Percentiles rank a stretch among this genome's conserved stretches.
phyloP scores from a whole-genome alignment of 2,888 invertebrate species.

The Ormyrus thymus region DNA sequence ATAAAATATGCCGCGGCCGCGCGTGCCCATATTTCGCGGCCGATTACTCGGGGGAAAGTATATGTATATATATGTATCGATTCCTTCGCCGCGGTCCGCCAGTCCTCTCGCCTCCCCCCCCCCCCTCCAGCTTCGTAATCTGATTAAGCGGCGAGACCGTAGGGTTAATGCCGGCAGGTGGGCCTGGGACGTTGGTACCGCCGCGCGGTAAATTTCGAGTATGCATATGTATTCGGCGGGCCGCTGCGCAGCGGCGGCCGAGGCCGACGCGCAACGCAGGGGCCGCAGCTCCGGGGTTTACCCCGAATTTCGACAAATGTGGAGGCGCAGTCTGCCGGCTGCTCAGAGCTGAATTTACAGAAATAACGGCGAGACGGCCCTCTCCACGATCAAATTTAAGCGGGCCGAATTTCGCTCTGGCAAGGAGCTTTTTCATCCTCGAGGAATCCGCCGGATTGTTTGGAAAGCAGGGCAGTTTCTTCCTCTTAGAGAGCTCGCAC shows the following conservation, averaged over 20 bases:
- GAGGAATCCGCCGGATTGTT: no score
- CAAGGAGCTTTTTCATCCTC: no score
- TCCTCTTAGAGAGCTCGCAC: no score
- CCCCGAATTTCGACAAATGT: no score
- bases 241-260: background rate
- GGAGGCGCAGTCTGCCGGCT: no score
- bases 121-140: slow-evolving; percentile 58
- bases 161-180: slow-evolving; percentile 25
- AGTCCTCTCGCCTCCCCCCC: background rate
- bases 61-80: slow-evolving; percentile 64
- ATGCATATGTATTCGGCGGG: background rate
- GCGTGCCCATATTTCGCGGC: slow-evolving; percentile 67
- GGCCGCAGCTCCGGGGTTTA: no score
- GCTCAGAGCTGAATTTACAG: no score
- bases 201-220: slow-evolving; percentile 2
- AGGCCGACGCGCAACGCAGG: background rate
- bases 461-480: no score
- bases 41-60: slow-evolving; percentile 71
- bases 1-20: slow-evolving; percentile 61
- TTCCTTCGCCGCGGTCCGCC: slow-evolving; percentile 56
- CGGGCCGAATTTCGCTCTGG: no score
- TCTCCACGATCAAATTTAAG: no score
- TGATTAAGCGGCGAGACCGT: slow-evolving; percentile 61
- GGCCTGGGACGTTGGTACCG: slow-evolving; percentile 4
- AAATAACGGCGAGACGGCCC: no score